Base-by-base conservation (phyloP, 2,888 invertebrate species). In the Macaria notata region DNA sequence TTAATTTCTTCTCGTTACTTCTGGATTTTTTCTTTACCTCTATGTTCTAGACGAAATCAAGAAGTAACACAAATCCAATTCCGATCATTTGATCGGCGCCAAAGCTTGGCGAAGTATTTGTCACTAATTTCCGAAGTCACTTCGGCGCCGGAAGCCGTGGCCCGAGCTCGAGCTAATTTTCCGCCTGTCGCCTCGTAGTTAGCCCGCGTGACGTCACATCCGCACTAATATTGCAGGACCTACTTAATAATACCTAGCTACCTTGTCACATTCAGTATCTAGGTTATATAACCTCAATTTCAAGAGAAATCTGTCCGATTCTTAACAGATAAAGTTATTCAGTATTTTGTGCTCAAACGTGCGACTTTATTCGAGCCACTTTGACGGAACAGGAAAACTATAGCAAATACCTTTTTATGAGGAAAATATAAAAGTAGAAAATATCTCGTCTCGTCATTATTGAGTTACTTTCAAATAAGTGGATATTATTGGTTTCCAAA, bases 111-210 rank as follows among this genome's bases (percentile, higher is more conserved):
- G 31, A 47, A 58, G 46, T 54, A 54, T 58, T 54, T 58, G 58
- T 58, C 58, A 49, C 47, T 47, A 58, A 58, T 58, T 47, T 58
- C 58, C 58, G 54, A 50, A 47, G 30, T 43, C 29, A 47, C 59
- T 59, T 46, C 50, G 47, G 7, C 4, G 31, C 54, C 59, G 59
- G 54, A 59, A 47, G 53, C 29, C 29, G 42, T 46, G 46, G 46
- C 46, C 31, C 49, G 46, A 49, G 33, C 57, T 9, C 46, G 29
- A 54, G 59, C 57, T 61, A 65, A 63, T 65, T 61, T 65, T 65
- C 62, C 64, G 57, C 62, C 51, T 55, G 56, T 55, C 61, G 65
- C 65, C 48, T 61, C 29, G 48, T 48, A 62, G 58, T 57, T 57
- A 61, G 56, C 54, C 44, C 44, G 47, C 55, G 49, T 54, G 49